phyloP scores from a whole-genome alignment of 2,113 vertebrate species.

The Hemiprocne comata region DNA sequence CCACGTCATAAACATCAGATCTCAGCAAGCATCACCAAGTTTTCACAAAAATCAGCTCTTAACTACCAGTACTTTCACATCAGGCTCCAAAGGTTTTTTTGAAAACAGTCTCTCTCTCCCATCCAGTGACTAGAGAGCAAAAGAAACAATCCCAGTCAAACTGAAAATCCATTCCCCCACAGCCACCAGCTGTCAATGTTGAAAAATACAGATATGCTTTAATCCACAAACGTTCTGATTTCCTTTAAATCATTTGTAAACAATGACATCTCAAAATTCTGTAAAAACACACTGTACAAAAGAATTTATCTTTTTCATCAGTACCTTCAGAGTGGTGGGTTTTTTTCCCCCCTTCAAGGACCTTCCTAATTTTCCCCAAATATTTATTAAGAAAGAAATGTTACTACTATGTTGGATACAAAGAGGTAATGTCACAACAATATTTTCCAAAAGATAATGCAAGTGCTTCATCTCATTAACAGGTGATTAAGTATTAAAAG shows the following conservation, averaged over 20 bases:
- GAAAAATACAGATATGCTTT: background rate
- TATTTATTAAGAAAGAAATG: background rate
- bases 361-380: background rate
- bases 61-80: background rate
- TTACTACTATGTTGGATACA: background rate
- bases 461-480: background rate
- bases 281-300: background rate
- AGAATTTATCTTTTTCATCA: background rate
- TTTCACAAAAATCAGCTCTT: background rate
- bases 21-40: background rate
- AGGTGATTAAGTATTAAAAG: background rate
- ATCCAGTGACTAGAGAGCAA: background rate
- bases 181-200: background rate
- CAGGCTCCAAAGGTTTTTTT: background rate
- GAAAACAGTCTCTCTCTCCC: background rate
- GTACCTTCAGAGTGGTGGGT: background rate
- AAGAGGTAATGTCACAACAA: background rate
- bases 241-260: background rate
- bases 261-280: background rate
- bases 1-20: background rate
- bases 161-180: background rate
- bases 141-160: background rate
- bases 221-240: background rate
- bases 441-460: background rate
- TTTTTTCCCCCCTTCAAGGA: fast-evolving